These are phyloP conservation scores for Porites evermanni DNA, from an alignment of 92 coral and sea anemone species.

Conservation along the genomic window DNA sequence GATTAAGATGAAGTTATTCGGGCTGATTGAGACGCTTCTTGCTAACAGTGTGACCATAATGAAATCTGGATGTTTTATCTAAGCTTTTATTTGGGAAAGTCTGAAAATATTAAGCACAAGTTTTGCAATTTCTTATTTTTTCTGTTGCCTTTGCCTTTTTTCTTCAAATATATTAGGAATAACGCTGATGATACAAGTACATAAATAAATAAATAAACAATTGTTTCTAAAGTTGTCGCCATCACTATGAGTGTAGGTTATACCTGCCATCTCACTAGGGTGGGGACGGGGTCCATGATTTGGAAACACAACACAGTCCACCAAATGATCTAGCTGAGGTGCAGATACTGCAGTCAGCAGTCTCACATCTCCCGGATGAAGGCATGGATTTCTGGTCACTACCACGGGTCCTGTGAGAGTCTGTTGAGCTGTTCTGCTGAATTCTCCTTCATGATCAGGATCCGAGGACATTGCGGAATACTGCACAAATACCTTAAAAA, in stretches of 20 bases:
- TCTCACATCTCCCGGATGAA: constrained; percentile 98
- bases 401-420: constrained; percentile 78
- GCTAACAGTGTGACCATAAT: too few relatives aligned
- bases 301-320: constrained; percentile 96
- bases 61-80: too few relatives aligned
- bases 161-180: too few relatives aligned
- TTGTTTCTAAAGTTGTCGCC: not conserved
- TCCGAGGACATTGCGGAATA: constrained; percentile 76
- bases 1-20: too few relatives aligned
- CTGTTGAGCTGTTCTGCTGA: constrained; percentile 43
- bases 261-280: constrained; percentile 99
- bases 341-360: constrained; percentile 82
- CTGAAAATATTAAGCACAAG: too few relatives aligned
- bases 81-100: too few relatives aligned
- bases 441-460: constrained; percentile 75
- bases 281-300: constrained; percentile 90
- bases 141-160: too few relatives aligned
- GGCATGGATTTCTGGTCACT: constrained; percentile 95
- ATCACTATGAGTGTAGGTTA: not conserved
- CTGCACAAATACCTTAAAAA: constrained; percentile 86
- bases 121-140: too few relatives aligned
- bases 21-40: too few relatives aligned
- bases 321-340: constrained; percentile 81
- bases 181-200: not conserved
- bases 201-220: too few relatives aligned